phyloP scores from a whole-genome alignment of 2,797 vertebrate genomes.

The Mormyrops boulengeri region DNA sequence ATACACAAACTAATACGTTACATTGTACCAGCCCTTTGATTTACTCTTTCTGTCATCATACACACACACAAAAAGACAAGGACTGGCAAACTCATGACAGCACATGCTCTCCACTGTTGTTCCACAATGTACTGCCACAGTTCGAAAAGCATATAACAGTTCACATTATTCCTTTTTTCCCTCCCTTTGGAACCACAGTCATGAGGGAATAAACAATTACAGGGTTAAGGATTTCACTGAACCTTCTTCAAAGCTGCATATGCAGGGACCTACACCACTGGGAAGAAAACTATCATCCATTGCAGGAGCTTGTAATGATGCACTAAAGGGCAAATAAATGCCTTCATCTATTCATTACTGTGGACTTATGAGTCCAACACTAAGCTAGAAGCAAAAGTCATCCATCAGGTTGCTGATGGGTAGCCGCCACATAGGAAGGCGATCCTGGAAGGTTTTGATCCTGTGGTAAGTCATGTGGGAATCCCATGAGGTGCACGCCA shows the following conservation, averaged over 20 bases:
- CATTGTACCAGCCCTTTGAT: not conserved
- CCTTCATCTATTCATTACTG: not conserved
- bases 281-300: not conserved
- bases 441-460: not conserved
- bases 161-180: not conserved
- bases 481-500: not conserved
- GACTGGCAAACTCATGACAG: not conserved
- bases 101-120: not conserved
- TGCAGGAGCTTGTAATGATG: not conserved
- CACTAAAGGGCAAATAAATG: not conserved
- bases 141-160: not conserved
- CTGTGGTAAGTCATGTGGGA: not conserved
- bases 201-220: slow-evolving; percentile 7
- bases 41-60: not conserved
- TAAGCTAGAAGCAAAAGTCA: not conserved
- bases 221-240: not conserved
- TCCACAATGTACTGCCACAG: not conserved
- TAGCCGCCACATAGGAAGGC: not conserved
- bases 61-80: not conserved
- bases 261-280: not conserved
- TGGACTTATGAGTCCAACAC: not conserved
- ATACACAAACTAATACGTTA: slow-evolving; percentile 5
- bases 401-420: not conserved
- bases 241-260: not conserved
- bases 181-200: not conserved